Conservation (phyloP, 1,140 invertebrate genomes). For the Papilio machaon region DNA sequence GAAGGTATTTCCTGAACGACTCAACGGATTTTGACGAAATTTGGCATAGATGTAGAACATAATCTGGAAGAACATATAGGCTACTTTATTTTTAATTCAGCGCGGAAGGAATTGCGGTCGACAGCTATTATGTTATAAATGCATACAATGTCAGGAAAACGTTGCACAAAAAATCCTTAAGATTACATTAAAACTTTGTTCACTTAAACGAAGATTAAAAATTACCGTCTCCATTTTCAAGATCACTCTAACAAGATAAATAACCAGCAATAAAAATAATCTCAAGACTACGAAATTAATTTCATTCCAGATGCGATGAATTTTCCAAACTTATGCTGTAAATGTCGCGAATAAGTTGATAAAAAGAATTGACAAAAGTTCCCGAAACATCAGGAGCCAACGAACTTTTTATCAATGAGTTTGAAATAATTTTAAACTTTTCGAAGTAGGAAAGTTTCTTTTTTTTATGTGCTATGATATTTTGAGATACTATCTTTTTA, state of each 20-base stretch:
- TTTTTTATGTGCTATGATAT: background rate
- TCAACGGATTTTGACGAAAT: too few relatives aligned
- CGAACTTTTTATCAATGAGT: conserved; percentile 21
- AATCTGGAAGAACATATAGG: too few relatives aligned
- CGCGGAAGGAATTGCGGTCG: too few relatives aligned
- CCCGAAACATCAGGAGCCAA: conserved; percentile 4
- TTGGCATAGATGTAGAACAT: too few relatives aligned
- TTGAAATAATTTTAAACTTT: conserved; percentile 10
- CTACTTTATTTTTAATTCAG: too few relatives aligned
- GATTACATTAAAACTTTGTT: background rate
- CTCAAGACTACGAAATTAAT: background rate
- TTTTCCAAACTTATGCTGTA: background rate
- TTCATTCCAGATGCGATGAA: background rate
- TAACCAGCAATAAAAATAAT: background rate
- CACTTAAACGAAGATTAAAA: background rate
- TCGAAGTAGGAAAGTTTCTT: background rate
- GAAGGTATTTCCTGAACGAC: too few relatives aligned
- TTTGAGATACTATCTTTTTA: background rate
- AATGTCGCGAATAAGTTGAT: conserved; percentile 20
- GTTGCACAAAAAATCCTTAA: background rate
- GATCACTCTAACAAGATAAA: background rate
- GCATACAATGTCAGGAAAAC: too few relatives aligned
- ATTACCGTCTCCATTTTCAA: background rate
- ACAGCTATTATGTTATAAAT: too few relatives aligned
- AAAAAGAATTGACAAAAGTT: conserved; percentile 8